Base-by-base conservation (phyloP, 2,797 vertebrate species). In the Novumbra hubbsi region DNA sequence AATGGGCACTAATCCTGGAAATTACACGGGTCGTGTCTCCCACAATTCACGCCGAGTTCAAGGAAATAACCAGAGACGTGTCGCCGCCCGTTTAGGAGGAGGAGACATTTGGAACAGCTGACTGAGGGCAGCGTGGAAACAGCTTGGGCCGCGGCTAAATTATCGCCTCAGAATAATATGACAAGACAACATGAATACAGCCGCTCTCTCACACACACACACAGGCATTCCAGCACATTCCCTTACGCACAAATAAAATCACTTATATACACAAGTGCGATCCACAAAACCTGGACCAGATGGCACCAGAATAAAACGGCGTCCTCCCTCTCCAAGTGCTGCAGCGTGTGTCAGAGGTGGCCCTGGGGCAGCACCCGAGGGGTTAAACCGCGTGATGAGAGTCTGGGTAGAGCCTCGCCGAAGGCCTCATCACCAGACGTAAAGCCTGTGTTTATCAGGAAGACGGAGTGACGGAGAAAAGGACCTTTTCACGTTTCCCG, bases 1-100 rank as follows among this genome's bases (percentile, higher is more conserved):
- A 90, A 92, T 90, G 85, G 55, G 88, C 89, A 87, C 88, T 92
- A 91, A 91, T 91, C 84, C 86, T 90, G 87, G 91, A 85, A 90
- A 90, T 91, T 91, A 90, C 87, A 81, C 78, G 83, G 91, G 79
- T 70, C 70, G 76, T 87, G 90, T 91, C 90, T 87, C 90, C 75
- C 73, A 17, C 85, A 91, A 91, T 92, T 85, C 86, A 83, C 88
- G 82, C 82, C 38, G 16, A 77, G 24, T 77, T 78, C 88, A 84
- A 80, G 85, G 83, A 87, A 88, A 90, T 86, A 89, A 86, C 81
- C 78, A 60, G 65, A 80, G 89, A 88, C 88, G 82, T 82, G 80
- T 81, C 80, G 77, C 2, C 41, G 81, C 77, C 74, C 78, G 62
- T 15, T 85, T 73, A 9, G n/a, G 77, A 50, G 41, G 55, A 66